Conservation (phyloP, 2,888 invertebrate species). For the Parascotia fuliginaria region DNA sequence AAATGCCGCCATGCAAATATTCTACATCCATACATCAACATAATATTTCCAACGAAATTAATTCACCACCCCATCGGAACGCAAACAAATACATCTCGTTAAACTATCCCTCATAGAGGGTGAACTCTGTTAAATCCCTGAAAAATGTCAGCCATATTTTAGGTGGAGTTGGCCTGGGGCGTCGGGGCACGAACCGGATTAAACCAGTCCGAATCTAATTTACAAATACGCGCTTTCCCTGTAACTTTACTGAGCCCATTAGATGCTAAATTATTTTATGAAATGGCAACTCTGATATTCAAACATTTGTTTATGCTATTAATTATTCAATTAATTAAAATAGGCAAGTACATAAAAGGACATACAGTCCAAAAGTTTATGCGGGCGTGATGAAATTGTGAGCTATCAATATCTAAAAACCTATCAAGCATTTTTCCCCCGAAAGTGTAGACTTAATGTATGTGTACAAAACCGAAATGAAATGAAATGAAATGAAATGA, state of each 20-base stretch:
- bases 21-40: conserved; percentile 22
- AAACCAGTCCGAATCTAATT: conserved; percentile 63
- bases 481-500: too few relatives aligned
- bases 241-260: background rate
- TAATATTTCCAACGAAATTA: conserved; percentile 40
- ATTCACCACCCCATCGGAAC: conserved; percentile 32
- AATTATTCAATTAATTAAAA: too few relatives aligned
- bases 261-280: conserved; percentile 1
- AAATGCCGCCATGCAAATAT: conserved; percentile 17
- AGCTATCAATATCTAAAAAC: too few relatives aligned
- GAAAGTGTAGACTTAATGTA: too few relatives aligned
- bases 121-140: conserved; percentile 56
- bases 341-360: too few relatives aligned
- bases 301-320: too few relatives aligned
- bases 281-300: background rate
- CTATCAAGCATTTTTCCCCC: too few relatives aligned
- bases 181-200: conserved; percentile 53
- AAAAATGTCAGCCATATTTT: conserved; percentile 74
- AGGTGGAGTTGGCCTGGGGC: conserved; percentile 49
- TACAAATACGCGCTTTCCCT: conserved; percentile 36
- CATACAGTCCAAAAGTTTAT: too few relatives aligned
- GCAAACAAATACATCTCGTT: conserved; percentile 46
- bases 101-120: conserved; percentile 57
- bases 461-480: too few relatives aligned
- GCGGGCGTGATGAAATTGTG: too few relatives aligned